A percentile compares a stretch with the other conserved stretches of the same genome.
These are phyloP conservation scores for Sphinx pinastri DNA, from an alignment of 2,888 invertebrate genomes.

Conservation along the genomic window DNA sequence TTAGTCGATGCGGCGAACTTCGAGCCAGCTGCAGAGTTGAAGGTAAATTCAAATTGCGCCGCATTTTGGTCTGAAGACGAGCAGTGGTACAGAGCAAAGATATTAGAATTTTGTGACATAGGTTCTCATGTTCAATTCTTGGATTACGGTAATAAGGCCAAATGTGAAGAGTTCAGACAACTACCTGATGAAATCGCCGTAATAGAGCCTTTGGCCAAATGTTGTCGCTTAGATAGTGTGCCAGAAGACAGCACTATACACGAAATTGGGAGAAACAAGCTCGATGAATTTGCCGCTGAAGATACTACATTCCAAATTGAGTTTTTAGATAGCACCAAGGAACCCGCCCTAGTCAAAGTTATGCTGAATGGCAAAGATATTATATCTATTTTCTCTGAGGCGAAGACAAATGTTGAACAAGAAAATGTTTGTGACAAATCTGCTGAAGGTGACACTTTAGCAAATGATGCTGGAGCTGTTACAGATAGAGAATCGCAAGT, in stretches of 20 bases:
- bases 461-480: too few species aligned
- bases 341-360: conserved; percentile 85
- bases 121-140: conserved; percentile 86
- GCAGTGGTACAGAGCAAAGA: conserved; percentile 87
- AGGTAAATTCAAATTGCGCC: conserved; percentile 85
- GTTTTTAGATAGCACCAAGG: conserved; percentile 83
- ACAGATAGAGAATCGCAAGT: background rate
- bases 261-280: conserved; percentile 61
- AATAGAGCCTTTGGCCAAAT: conserved; percentile 85
- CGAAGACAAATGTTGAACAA: conserved; percentile 26
- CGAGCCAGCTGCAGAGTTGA: conserved; percentile 75
- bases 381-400: conserved; percentile 44
- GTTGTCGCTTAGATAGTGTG: conserved; percentile 83
- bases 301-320: conserved; percentile 83
- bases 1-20: conserved; percentile 81
- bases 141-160: conserved; percentile 88
- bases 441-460: conserved; percentile 27
- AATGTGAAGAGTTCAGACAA: conserved; percentile 83
- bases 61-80: conserved; percentile 87
- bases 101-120: conserved; percentile 83
- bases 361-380: conserved; percentile 79
- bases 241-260: conserved; percentile 73
- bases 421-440: conserved; percentile 31
- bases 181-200: conserved; percentile 84
- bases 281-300: conserved; percentile 64